Percentiles rank a stretch among this genome's conserved stretches.
These are phyloP conservation scores for Falco novaeseelandiae DNA, from an alignment of 2,797 vertebrate species.

Conservation along the genomic window DNA sequence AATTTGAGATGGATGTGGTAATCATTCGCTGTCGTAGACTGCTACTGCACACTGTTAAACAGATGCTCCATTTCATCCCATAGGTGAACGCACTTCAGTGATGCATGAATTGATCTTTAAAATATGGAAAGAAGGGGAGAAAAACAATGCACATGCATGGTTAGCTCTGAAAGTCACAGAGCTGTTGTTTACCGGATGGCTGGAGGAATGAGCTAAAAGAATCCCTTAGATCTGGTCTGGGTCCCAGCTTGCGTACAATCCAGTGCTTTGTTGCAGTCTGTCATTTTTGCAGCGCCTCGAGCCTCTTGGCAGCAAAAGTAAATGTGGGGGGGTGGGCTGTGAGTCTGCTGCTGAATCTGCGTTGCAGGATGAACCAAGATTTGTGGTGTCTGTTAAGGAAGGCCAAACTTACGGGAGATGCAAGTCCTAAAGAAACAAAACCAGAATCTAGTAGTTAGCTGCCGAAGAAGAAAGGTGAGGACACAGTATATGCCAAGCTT, in stretches of 20 bases:
- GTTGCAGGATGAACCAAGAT: background rate
- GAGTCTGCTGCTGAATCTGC: background rate
- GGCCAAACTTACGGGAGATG: background rate
- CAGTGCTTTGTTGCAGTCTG: background rate
- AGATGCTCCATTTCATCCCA: slow-evolving; percentile 17
- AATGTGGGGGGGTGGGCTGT: background rate
- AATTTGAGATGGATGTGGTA: slow-evolving; percentile 27
- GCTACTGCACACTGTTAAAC: background rate
- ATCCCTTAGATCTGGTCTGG: background rate
- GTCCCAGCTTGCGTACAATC: background rate
- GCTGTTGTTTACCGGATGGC: background rate
- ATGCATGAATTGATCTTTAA: slow-evolving; percentile 9
- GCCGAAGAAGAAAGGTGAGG: background rate
- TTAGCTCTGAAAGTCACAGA: background rate
- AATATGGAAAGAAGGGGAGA: background rate
- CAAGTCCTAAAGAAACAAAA: background rate
- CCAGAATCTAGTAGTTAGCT: background rate
- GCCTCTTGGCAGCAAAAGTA: background rate
- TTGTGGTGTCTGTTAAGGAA: background rate
- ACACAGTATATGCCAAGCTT: background rate
- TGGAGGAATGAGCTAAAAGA: background rate
- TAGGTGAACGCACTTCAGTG: background rate
- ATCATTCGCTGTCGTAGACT: background rate
- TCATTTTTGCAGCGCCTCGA: background rate
- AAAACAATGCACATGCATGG: background rate